phyloP scores from a whole-genome alignment of 1,140 invertebrate genomes.

The Onthophagus taurus region DNA sequence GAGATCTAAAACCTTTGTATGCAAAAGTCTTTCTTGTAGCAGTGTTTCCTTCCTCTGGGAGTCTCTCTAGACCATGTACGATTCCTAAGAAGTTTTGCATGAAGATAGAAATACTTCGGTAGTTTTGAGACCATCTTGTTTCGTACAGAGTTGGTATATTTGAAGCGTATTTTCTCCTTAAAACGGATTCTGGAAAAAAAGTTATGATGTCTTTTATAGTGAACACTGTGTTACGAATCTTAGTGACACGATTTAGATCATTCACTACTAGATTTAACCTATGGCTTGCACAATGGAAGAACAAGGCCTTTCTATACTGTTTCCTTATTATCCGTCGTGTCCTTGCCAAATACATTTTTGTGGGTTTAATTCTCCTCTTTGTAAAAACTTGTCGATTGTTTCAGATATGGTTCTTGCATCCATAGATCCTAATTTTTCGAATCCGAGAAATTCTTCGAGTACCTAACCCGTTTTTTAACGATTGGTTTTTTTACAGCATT shows the following conservation, averaged over 20 bases:
- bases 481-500: constrained; percentile 17
- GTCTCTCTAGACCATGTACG: not conserved
- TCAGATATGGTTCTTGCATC: constrained; percentile 18
- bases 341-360: constrained; percentile 17
- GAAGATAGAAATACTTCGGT: no score
- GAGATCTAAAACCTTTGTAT: not conserved
- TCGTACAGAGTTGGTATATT: constrained; percentile 11
- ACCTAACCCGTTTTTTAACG: constrained; percentile 16
- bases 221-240: not conserved
- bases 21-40: not conserved
- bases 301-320: constrained; percentile 21
- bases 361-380: constrained; percentile 17
- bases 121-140: constrained; percentile 12
- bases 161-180: constrained; percentile 1
- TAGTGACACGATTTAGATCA: constrained; percentile 3
- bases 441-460: constrained; percentile 29
- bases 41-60: constrained; percentile 1
- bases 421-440: constrained; percentile 20
- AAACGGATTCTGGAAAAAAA: constrained; percentile 7
- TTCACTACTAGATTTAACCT: constrained; percentile 11
- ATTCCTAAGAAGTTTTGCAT: no score
- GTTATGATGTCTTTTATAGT: constrained; percentile 12
- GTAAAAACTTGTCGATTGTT: constrained; percentile 18
- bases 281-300: constrained; percentile 23
- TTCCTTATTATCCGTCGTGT: constrained; percentile 20